Evolutionary conservation across 2,797 vertebrate species (phyloP), one percentile per base, ranked within the genome.

Genomic region (Spondyliosoma cantharus): DNA sequence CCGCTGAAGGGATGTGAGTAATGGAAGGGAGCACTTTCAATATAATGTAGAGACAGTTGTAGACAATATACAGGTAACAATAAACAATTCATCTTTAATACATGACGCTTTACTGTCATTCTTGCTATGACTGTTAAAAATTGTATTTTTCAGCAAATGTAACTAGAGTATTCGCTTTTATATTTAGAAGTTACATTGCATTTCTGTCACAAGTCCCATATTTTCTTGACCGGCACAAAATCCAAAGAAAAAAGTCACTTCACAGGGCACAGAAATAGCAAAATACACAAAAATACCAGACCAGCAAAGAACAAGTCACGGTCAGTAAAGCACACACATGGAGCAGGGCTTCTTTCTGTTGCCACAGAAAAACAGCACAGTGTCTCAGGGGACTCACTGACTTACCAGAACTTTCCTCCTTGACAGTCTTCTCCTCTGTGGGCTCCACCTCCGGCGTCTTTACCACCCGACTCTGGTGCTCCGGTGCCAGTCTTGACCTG

Each of bases 401-500:
- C 87, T 82, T 85, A 98, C 97, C 97, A 83, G 88, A 93, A 83
- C 53, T 93, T 74, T 96, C 96, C 66, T 97, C 97, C 29, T 87
- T 77, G 63, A 86, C 42, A 1, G 83, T 73, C 19, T 93, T 96
- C 80, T 96, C 96, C 81, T 96, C 96, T 20, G 84, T 70, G 43
- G 93, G 92, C 74, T 94, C 93, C 19, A 86, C 76, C 37, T 78
- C 89, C 4, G 81, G 75, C 1, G 49, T 64, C 79, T 90, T 95
- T 86, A 94, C 94, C 27, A 85, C 88, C 60, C 92, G 93, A 0
- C 75, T 76, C 48, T 87, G 94, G 75, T 94, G 94, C 59, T 99
- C 97, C 4, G 97, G 96, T 80, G 96, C 96, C 85, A 99, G 94
- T 68, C 95, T 96, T 7, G 97, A 98, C 64, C 98, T 99, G 71